Conservation (phyloP, 2,113 vertebrate genomes). For the Aegithalos caudatus region DNA sequence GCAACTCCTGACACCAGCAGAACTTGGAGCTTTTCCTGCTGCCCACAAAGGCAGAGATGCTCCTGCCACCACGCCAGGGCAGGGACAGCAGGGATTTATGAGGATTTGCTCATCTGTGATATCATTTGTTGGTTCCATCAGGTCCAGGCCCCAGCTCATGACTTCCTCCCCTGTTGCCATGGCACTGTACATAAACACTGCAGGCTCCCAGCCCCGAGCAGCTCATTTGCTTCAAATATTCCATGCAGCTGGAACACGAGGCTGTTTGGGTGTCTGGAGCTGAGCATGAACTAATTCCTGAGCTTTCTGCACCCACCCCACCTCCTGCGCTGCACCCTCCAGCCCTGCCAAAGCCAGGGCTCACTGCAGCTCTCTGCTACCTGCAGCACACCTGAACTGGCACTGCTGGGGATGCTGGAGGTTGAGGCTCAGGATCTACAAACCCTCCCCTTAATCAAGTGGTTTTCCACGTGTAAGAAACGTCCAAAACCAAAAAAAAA, state of each 20-base stretch:
- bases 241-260: slow-evolving; percentile 76
- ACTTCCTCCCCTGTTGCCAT: slow-evolving; percentile 70
- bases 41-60: neutral
- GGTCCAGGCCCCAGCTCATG: slow-evolving; percentile 44
- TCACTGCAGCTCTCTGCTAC: no score
- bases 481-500: neutral
- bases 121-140: slow-evolving; percentile 66
- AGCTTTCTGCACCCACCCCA: slow-evolving; percentile 59
- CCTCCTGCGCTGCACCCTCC: neutral
- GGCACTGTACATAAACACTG: slow-evolving; percentile 72
- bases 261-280: slow-evolving; percentile 85
- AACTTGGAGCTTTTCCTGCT: neutral
- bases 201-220: no score
- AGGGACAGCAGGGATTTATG: no score
- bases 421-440: neutral
- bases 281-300: slow-evolving; percentile 72
- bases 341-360: no score
- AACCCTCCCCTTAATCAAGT: rapidly evolving
- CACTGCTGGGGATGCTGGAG: rapidly evolving
- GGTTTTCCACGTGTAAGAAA: neutral
- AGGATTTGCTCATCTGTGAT: slow-evolving; percentile 18
- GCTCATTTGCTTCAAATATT: slow-evolving; percentile 81
- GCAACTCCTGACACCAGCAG: neutral
- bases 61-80: no score
- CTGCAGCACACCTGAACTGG: neutral